phyloP scores from a whole-genome alignment of 1,140 invertebrate species.

The Euura saliciscinereae region DNA sequence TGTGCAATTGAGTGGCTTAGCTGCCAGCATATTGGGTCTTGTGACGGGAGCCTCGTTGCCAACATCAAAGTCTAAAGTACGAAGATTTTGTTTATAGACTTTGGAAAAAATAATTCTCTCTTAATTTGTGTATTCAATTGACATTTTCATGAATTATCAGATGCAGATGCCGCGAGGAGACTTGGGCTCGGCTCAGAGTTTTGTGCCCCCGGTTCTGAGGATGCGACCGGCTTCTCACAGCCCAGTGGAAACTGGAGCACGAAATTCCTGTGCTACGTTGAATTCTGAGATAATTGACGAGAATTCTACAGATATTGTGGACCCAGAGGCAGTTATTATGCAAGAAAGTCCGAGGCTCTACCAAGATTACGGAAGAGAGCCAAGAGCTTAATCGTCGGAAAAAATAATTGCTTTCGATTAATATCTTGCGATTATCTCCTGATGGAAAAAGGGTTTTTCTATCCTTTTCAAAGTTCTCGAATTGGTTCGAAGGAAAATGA shows the following conservation, averaged over 20 bases:
- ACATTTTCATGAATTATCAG: constrained; percentile 23
- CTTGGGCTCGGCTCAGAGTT: constrained; percentile 50
- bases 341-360: constrained; percentile 55
- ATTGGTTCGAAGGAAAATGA: constrained; percentile 27
- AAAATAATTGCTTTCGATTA: neutral
- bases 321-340: neutral
- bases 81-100: constrained; percentile 10
- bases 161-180: constrained; percentile 47
- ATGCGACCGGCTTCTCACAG: constrained; percentile 32
- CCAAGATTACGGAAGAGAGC: constrained; percentile 51
- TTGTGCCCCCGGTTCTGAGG: constrained; percentile 52
- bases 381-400: constrained; percentile 29
- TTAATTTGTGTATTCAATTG: no score
- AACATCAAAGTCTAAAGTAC: constrained; percentile 54
- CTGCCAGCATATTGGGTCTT: constrained; percentile 53
- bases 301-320: constrained; percentile 30
- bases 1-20: constrained; percentile 53
- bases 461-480: no score
- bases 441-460: constrained; percentile 37
- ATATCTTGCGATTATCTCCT: constrained; percentile 36
- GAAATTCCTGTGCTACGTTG: constrained; percentile 32
- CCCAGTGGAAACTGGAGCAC: constrained; percentile 39
- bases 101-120: neutral
- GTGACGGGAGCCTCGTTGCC: constrained; percentile 54
- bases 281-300: constrained; percentile 38